phyloP scores from a whole-genome alignment of 2,113 vertebrate species.

The Paradisaea rubra region DNA sequence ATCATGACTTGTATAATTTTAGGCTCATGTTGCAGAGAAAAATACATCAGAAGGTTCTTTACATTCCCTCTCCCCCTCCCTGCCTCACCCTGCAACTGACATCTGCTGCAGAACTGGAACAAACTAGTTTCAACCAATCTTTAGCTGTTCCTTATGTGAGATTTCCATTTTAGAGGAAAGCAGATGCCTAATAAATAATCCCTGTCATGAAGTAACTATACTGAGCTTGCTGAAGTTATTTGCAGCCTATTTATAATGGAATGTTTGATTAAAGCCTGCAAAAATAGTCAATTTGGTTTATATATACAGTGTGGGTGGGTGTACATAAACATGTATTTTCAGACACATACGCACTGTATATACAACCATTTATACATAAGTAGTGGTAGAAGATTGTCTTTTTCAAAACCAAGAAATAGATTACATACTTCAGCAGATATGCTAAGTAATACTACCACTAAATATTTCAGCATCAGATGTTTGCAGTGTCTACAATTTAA shows the following conservation, averaged over 20 bases:
- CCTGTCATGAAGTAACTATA: neutral
- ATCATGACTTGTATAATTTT: slow-evolving; percentile 16
- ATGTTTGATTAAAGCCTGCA: neutral
- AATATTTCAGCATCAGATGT: neutral
- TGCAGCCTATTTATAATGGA: neutral
- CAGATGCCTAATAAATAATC: slow-evolving; percentile 35
- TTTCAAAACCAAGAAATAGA: neutral
- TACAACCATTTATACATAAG: neutral
- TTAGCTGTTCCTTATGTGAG: neutral
- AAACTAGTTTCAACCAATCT: slow-evolving; percentile 46
- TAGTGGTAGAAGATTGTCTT: neutral
- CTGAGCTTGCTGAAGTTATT: neutral
- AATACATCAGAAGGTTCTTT: neutral
- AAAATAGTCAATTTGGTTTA: neutral
- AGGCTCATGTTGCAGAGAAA: slow-evolving; percentile 6
- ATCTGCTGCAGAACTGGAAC: slow-evolving; percentile 46
- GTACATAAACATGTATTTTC: neutral
- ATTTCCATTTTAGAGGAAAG: slow-evolving; percentile 45
- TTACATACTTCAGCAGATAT: neutral
- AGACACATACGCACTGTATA: neutral
- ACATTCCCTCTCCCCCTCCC: neutral
- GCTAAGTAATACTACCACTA: neutral
- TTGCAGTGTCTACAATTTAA: neutral
- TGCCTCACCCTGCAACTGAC: neutral
- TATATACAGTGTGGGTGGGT: neutral